These are phyloP conservation scores for Baccha elongata DNA, from an alignment of 2,888 invertebrate genomes.

Conservation along the genomic window DNA sequence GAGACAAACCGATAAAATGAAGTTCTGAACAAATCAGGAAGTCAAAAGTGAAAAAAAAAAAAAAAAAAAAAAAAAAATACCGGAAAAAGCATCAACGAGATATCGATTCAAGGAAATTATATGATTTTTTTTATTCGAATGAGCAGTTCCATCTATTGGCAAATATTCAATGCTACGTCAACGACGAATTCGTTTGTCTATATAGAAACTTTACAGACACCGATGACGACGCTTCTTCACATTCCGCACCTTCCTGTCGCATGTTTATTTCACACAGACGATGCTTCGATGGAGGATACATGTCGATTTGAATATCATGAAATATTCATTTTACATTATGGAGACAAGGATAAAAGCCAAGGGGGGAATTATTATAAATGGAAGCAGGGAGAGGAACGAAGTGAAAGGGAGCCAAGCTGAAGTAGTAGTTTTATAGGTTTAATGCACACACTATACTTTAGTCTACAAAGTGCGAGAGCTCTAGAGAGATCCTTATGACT, in stretches of 20 bases:
- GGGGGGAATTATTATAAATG: not conserved
- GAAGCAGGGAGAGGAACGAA: not conserved
- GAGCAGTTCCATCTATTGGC: slow-evolving; percentile 59
- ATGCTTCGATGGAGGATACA: slow-evolving; percentile 38
- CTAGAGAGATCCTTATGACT: slow-evolving; percentile 24
- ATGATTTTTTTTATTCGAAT: slow-evolving; percentile 34
- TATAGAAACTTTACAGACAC: slow-evolving; percentile 63
- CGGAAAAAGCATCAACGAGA: slow-evolving; percentile 49
- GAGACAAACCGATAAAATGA: slow-evolving; percentile 34
- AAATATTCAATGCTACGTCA: slow-evolving; percentile 56
- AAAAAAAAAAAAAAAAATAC: slow-evolving; percentile 72
- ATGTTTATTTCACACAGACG: slow-evolving; percentile 12
- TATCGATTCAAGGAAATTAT: slow-evolving; percentile 50
- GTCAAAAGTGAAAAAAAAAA: slow-evolving; percentile 74
- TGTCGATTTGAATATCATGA: slow-evolving; percentile 72
- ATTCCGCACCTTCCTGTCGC: not conserved
- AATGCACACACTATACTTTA: slow-evolving; percentile 53
- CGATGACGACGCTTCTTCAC: slow-evolving; percentile 60
- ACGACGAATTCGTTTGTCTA: slow-evolving; percentile 27
- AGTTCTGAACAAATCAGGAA: slow-evolving; percentile 35
- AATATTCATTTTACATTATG: slow-evolving; percentile 70
- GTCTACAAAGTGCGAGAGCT: slow-evolving; percentile 49
- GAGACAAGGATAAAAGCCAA: slow-evolving; percentile 41
- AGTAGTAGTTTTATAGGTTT: slow-evolving; percentile 54
- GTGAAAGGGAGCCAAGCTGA: not conserved